These are phyloP conservation scores for Anolis apletophallus DNA, from an alignment of 2,797 vertebrate species.

Conservation along the genomic window DNA sequence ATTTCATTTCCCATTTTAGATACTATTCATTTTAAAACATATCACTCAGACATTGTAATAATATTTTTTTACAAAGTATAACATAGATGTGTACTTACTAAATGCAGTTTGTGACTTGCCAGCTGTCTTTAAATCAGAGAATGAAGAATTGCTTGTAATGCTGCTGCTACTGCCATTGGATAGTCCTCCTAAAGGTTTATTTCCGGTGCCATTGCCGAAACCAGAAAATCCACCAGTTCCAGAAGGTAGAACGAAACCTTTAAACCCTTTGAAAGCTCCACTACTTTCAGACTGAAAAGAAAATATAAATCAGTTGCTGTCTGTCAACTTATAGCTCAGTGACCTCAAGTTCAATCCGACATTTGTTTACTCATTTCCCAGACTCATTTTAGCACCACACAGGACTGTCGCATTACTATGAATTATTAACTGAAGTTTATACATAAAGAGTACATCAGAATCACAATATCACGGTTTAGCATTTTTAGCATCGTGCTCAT, in stretches of 20 bases:
- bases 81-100: constrained; percentile 69
- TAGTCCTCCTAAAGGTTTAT: constrained; percentile 76
- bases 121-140: constrained; percentile 56
- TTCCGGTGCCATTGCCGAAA: constrained; percentile 73
- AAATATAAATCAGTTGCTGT: neutral
- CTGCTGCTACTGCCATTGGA: constrained; percentile 74
- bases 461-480: neutral
- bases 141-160: constrained; percentile 51
- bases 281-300: constrained; percentile 74
- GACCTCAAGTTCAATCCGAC: neutral
- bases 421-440: neutral
- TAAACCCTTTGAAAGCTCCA: constrained; percentile 84
- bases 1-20: neutral
- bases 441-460: neutral
- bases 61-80: neutral
- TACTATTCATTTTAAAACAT: neutral
- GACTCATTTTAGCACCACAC: neutral
- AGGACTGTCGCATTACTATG: neutral
- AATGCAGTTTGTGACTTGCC: constrained; percentile 66
- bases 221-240: constrained; percentile 73
- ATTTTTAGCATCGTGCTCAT: neutral
- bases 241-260: constrained; percentile 77
- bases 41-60: neutral
- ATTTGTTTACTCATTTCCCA: neutral
- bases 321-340: neutral